Percentiles rank a stretch among this genome's conserved stretches.
Evolutionary conservation across 2,888 invertebrate genomes (phyloP).

Genomic region (Gari tellinella): DNA sequence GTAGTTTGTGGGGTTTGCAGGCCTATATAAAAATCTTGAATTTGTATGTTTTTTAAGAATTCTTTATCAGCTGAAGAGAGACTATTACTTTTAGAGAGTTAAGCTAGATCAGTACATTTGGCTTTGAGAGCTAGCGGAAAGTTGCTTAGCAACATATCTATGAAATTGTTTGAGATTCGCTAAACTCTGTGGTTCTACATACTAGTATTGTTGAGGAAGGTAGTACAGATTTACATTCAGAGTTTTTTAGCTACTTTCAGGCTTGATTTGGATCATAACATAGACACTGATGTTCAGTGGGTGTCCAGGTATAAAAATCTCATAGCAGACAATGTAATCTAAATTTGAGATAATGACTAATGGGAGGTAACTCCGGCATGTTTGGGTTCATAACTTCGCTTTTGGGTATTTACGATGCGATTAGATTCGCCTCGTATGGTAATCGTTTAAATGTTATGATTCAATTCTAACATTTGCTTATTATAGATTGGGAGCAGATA

Average conservation of each 20-base stretch:
- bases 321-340: constrained; percentile 28
- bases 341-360: constrained; percentile 20
- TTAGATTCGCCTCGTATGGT: too few species aligned
- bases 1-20: neutral
- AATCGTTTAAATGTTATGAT: too few species aligned
- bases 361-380: constrained; percentile 14
- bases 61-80: neutral
- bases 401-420: neutral
- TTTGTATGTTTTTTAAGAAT: too few species aligned
- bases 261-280: neutral
- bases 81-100: constrained; percentile 19
- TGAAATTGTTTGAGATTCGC: too few species aligned
- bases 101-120: constrained; percentile 4
- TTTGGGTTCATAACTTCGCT: constrained; percentile 7
- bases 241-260: constrained; percentile 16
- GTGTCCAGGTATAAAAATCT: constrained; percentile 21
- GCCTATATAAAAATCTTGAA: neutral
- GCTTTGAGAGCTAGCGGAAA: constrained; percentile 3
- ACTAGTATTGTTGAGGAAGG: constrained; percentile 2
- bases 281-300: constrained; percentile 32
- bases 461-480: too few species aligned
- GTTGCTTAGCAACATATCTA: neutral
- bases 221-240: constrained; percentile 18
- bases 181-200: too few species aligned
- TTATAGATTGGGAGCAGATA: too few species aligned